These are phyloP conservation scores for Spongilla lacustris DNA, from an alignment of 37 sponge, comb jelly and placozoan species.

Conservation along the genomic window DNA sequence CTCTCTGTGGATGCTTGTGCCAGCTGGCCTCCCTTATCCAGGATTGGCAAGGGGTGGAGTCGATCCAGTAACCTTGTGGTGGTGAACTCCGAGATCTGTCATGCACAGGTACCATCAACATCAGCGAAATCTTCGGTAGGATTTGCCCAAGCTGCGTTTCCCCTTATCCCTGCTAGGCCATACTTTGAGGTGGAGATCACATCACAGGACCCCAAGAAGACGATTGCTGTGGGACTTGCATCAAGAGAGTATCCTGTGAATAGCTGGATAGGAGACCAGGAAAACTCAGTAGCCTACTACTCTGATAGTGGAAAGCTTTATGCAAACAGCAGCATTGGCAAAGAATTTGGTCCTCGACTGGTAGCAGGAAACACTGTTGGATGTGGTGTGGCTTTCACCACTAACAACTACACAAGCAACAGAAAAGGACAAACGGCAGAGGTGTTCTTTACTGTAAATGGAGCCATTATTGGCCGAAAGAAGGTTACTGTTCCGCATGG, in stretches of 20 bases:
- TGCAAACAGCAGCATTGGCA: slow-evolving; percentile 22
- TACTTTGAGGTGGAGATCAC: slow-evolving; percentile 79
- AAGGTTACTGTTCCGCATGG: slow-evolving; percentile 47
- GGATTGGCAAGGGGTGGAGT: slow-evolving; percentile 73
- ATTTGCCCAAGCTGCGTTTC: slow-evolving; percentile 45
- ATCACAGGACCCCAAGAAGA: slow-evolving; percentile 30
- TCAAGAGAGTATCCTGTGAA: slow-evolving; percentile 21
- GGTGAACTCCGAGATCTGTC: slow-evolving; percentile 27
- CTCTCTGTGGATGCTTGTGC: slow-evolving; percentile 47
- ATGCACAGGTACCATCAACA: background rate
- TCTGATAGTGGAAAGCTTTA: slow-evolving; percentile 60
- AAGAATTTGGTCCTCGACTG: slow-evolving; percentile 42
- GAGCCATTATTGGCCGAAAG: slow-evolving; percentile 30
- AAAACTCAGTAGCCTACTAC: slow-evolving; percentile 52
- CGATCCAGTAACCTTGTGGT: slow-evolving; percentile 13
- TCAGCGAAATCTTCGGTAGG: slow-evolving; percentile 29
- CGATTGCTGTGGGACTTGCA: slow-evolving; percentile 69
- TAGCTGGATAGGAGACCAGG: slow-evolving; percentile 40
- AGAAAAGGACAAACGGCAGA: slow-evolving; percentile 4
- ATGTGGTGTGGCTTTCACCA: slow-evolving; percentile 59
- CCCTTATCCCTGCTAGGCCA: slow-evolving; percentile 30
- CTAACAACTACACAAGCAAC: background rate
- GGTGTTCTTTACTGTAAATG: slow-evolving; percentile 67
- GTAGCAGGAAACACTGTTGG: slow-evolving; percentile 63
- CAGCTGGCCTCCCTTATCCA: slow-evolving; percentile 55